A percentile compares a stretch with the other conserved stretches of the same genome.
Conservation (phyloP, 2,113 vertebrate genomes). For the Rutilus rutilus region DNA sequence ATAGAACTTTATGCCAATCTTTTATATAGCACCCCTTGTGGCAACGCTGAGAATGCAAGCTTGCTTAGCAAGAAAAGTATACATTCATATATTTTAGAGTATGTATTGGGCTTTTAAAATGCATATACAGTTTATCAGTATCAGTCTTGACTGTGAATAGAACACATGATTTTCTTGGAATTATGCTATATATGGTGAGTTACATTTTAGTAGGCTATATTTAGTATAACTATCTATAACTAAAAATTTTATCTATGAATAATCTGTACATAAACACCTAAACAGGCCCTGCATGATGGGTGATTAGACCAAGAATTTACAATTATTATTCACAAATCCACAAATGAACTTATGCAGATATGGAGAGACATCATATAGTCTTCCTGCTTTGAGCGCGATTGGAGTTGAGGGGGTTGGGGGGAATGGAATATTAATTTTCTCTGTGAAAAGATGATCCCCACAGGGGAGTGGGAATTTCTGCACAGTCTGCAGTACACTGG, state of each 20-base stretch:
- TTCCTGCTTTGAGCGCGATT: slow-evolving; percentile 53
- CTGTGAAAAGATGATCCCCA: slow-evolving; percentile 62
- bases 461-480: slow-evolving; percentile 67
- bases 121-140: neutral
- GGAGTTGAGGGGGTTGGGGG: slow-evolving; percentile 17
- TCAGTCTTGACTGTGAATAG: neutral
- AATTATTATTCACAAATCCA: slow-evolving; percentile 51
- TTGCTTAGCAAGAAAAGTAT: too few species aligned
- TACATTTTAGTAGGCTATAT: too few species aligned
- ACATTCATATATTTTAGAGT: neutral
- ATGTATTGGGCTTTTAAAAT: neutral
- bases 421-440: slow-evolving; percentile 55
- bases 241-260: neutral
- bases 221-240: neutral
- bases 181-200: neutral
- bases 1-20: too few species aligned
- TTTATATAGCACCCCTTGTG: too few species aligned
- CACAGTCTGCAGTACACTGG: slow-evolving; percentile 69
- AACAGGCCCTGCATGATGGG: neutral
- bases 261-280: neutral
- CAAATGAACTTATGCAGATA: slow-evolving; percentile 62
- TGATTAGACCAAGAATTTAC: slow-evolving; percentile 16
- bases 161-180: neutral
- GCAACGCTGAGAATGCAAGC: neutral
- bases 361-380: slow-evolving; percentile 47